Evolutionary conservation across 2,113 vertebrate species (phyloP).

Genomic region (Coptodon rendalli): DNA sequence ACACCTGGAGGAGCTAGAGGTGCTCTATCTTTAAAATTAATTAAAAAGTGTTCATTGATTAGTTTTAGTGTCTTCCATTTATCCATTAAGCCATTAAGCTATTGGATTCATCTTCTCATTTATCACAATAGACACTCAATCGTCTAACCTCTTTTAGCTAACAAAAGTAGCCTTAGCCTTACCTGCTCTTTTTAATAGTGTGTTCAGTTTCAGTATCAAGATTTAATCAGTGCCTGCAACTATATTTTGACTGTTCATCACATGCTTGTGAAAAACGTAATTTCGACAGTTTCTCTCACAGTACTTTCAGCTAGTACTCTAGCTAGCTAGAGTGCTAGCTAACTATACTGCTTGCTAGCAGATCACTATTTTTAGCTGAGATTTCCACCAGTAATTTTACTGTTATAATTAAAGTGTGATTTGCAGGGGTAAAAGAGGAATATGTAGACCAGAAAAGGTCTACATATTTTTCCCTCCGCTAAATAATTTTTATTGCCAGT

Average conservation of each 20-base stretch:
- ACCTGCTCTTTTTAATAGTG: neutral
- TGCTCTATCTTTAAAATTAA: neutral
- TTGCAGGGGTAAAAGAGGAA: neutral
- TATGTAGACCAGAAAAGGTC: neutral
- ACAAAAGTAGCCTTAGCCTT: neutral
- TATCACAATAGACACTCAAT: neutral
- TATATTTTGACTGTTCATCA: neutral
- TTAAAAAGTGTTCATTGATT: neutral
- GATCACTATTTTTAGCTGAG: neutral
- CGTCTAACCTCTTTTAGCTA: neutral
- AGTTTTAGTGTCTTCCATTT: neutral
- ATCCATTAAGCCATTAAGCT: neutral
- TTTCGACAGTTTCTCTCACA: neutral
- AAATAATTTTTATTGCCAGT: neutral
- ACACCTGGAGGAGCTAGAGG: neutral
- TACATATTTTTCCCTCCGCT: fast-evolving
- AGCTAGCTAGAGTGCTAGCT: neutral
- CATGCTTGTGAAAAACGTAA: neutral
- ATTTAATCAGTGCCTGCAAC: neutral
- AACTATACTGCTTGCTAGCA: neutral
- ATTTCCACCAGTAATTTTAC: fast-evolving
- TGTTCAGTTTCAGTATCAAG: neutral
- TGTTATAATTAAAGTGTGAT: neutral
- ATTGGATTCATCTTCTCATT: neutral
- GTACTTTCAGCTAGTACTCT: neutral